Conservation (phyloP, 2,113 vertebrate genomes). For the Pagrus major region DNA sequence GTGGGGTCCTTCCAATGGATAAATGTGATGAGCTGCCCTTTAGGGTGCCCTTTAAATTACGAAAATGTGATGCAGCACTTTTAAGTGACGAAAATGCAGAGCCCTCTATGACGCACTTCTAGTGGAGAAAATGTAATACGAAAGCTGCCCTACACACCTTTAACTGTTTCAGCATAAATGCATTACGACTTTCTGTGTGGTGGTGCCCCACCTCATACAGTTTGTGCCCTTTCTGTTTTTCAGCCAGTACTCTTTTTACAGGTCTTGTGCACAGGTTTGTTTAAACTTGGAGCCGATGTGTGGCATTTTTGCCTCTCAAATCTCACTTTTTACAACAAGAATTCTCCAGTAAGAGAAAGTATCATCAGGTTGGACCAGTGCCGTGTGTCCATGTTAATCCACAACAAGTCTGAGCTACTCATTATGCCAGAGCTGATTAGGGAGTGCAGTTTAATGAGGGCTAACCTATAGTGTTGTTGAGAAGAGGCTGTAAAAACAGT, state of each 20-base stretch:
- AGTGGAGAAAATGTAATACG: background rate
- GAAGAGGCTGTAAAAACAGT: slow-evolving; percentile 43
- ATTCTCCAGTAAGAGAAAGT: background rate
- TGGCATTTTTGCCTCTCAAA: background rate
- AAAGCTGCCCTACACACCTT: background rate
- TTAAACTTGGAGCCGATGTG: background rate
- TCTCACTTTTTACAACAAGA: background rate
- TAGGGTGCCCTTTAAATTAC: no score
- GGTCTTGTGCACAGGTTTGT: background rate
- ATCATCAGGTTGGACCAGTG: slow-evolving; percentile 22
- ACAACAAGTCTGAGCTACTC: slow-evolving; percentile 23
- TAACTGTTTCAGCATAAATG: background rate
- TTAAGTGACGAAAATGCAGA: no score
- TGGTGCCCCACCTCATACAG: background rate
- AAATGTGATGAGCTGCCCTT: background rate
- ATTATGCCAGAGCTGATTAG: slow-evolving; percentile 56
- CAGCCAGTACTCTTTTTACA: background rate
- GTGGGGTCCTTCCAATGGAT: background rate
- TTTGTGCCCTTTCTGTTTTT: background rate
- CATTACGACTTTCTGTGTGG: background rate
- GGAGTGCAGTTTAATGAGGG: slow-evolving; percentile 47
- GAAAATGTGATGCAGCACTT: no score
- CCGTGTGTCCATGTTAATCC: slow-evolving; percentile 45
- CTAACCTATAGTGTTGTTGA: slow-evolving; percentile 39
- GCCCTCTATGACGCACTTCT: no score